Percentiles rank a stretch among this genome's conserved stretches.
phyloP scores from a whole-genome alignment of 1,140 invertebrate species.

The Thereuonema tuberculata region DNA sequence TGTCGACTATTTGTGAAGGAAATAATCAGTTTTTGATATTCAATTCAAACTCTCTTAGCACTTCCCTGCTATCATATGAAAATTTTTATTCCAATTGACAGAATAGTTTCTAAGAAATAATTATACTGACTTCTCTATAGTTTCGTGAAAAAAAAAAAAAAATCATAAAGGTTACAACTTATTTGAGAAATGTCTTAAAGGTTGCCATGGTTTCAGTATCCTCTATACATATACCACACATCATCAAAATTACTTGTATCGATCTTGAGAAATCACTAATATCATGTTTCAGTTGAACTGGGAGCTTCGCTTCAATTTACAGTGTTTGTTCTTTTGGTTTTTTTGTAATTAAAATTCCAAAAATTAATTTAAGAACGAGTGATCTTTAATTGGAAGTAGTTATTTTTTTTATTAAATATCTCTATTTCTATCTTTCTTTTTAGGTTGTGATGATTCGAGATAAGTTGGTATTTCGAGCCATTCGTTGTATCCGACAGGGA shows the following conservation, averaged over 20 bases:
- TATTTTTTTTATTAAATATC: neutral
- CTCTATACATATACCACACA: too few relatives aligned
- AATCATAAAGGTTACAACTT: too few relatives aligned
- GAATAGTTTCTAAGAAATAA: too few relatives aligned
- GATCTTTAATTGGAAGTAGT: neutral
- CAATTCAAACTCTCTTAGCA: too few relatives aligned
- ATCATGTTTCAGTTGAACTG: neutral
- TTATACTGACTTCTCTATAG: too few relatives aligned
- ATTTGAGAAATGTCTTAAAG: too few relatives aligned
- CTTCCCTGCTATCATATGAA: too few relatives aligned
- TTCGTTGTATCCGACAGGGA: constrained; percentile 37
- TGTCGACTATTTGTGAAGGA: too few relatives aligned
- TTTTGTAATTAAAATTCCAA: neutral
- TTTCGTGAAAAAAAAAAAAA: too few relatives aligned
- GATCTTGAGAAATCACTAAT: neutral
- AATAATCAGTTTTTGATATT: too few relatives aligned
- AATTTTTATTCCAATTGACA: too few relatives aligned
- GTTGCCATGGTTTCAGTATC: too few relatives aligned
- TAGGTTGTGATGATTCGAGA: constrained; percentile 4
- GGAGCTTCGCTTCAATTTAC: neutral
- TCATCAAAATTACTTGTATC: neutral
- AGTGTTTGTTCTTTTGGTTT: neutral
- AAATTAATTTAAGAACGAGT: neutral
- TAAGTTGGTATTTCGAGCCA: constrained; percentile 22
- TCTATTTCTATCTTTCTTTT: neutral